Evolutionary conservation across 64 coral and sea anemone species (phyloP).

Genomic region (Pocillopora verrucosa): DNA sequence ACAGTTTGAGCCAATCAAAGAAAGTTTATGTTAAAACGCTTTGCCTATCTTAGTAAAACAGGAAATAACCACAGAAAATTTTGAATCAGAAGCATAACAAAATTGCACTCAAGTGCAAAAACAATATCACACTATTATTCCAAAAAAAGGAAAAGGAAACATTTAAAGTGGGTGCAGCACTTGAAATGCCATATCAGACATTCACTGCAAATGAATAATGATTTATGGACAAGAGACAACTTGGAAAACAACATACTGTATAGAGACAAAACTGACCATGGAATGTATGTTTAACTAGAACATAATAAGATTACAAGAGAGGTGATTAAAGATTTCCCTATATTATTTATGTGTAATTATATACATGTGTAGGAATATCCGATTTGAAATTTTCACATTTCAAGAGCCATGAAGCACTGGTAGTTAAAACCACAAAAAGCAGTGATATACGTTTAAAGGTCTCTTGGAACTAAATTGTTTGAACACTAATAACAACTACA

Average conservation of each 20-base stretch:
- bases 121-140: background rate
- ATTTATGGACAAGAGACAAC: background rate
- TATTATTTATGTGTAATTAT: constrained; percentile 24
- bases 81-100: constrained; percentile 4
- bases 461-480: background rate
- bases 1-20: constrained; percentile 17
- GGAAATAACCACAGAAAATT: constrained; percentile 19
- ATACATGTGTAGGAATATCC: background rate
- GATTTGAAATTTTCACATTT: constrained; percentile 8
- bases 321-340: background rate
- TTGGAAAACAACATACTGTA: background rate
- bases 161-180: background rate
- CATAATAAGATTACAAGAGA: constrained; percentile 19
- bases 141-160: background rate
- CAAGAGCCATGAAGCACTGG: background rate
- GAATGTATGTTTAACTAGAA: background rate
- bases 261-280: background rate
- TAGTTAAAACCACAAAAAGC: background rate
- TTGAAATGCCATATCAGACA: constrained; percentile 11
- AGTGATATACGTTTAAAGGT: background rate
- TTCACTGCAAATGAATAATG: background rate
- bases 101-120: constrained; percentile 16
- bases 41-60: constrained; percentile 12
- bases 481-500: background rate
- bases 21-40: background rate